Percentiles rank a stretch among this genome's conserved stretches.
phyloP scores from a whole-genome alignment of 2,113 vertebrate species.

The Brachirus orientalis region DNA sequence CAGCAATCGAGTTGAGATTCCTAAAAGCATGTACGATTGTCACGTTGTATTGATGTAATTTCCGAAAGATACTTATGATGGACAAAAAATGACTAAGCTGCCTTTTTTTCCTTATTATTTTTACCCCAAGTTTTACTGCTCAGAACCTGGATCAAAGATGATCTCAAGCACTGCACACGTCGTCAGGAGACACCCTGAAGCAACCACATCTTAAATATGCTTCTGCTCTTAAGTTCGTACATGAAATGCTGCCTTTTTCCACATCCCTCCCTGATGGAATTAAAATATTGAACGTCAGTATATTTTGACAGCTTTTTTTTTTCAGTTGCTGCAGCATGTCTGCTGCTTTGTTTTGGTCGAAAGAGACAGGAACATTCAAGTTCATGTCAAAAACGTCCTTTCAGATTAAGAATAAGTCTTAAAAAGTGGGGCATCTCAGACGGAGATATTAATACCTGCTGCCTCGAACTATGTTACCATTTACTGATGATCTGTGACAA shows the following conservation, averaged over 20 bases:
- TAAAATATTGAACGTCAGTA: slow-evolving; percentile 23
- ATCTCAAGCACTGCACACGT: not conserved
- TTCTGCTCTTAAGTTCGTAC: not conserved
- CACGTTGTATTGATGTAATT: too few relatives aligned
- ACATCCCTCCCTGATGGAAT: slow-evolving; percentile 1
- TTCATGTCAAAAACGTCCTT: slow-evolving; percentile 8
- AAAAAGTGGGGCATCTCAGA: slow-evolving; percentile 10
- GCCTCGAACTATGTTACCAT: slow-evolving; percentile 12
- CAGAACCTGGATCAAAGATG: slow-evolving; percentile 43
- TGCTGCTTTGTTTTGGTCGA: slow-evolving; percentile 2
- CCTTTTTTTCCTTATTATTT: not conserved
- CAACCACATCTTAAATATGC: not conserved
- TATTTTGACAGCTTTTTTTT: slow-evolving; percentile 45
- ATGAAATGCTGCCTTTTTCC: not conserved
- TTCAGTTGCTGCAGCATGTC: slow-evolving; percentile 38
- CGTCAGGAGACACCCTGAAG: not conserved
- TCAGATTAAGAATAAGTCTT: slow-evolving; percentile 6
- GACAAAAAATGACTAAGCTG: too few relatives aligned
- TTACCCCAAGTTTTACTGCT: not conserved
- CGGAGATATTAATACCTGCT: slow-evolving; percentile 20
- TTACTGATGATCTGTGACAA: slow-evolving; percentile 25
- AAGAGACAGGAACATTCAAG: slow-evolving; percentile 1
- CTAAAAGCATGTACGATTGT: too few relatives aligned
- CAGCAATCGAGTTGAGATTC: too few relatives aligned
- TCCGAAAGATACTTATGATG: too few relatives aligned